Percentiles rank a stretch among this genome's conserved stretches.
phyloP scores from a whole-genome alignment of 2,797 vertebrate species.

The Phoeniculus purpureus region DNA sequence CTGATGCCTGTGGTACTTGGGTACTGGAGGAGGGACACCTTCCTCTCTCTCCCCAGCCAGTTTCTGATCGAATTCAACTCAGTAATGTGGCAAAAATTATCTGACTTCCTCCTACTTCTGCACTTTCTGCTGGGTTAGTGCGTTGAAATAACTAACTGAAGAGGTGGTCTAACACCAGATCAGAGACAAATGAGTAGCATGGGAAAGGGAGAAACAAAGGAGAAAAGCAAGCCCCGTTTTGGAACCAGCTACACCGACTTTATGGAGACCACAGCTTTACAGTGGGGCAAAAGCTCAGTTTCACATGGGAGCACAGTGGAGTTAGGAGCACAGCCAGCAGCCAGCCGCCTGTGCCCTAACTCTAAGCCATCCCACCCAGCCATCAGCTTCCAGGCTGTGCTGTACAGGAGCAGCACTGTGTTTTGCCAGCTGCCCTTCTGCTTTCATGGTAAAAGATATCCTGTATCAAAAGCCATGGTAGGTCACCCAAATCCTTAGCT shows the following conservation, averaged over 20 bases:
- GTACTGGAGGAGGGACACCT: neutral
- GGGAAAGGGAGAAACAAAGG: neutral
- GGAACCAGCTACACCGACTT: neutral
- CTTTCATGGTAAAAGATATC: neutral
- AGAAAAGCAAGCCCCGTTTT: neutral
- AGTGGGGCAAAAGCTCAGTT: neutral
- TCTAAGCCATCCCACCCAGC: neutral
- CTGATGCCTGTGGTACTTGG: neutral
- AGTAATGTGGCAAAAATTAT: neutral
- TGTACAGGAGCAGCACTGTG: rapidly evolving
- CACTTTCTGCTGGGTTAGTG: neutral
- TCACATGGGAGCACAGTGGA: rapidly evolving
- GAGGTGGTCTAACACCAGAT: neutral
- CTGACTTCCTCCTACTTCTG: neutral
- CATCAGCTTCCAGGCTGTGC: neutral
- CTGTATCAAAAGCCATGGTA: too few relatives aligned
- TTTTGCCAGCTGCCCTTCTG: neutral
- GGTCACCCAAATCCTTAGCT: neutral
- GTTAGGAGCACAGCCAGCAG: neutral
- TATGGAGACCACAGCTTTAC: neutral
- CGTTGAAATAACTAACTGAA: neutral
- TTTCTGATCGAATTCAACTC: neutral
- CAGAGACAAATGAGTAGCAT: neutral
- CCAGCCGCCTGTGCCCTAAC: neutral
- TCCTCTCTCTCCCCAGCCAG: neutral